Evolutionary conservation across 2,797 vertebrate genomes (phyloP).

Genomic region (Propithecus perrieri): DNA sequence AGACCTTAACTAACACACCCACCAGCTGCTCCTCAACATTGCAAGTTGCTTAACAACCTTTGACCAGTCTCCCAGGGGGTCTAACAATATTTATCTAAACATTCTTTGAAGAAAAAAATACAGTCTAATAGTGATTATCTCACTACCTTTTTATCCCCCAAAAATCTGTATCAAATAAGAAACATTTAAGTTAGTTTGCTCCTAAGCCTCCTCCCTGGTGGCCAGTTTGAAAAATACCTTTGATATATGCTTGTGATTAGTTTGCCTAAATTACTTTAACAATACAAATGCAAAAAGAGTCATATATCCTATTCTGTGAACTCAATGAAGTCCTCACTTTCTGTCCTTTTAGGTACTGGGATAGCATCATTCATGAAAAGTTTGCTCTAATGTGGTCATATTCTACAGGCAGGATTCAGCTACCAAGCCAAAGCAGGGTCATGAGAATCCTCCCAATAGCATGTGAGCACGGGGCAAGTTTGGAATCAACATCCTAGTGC

Average conservation of each 20-base stretch:
- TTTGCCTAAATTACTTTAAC: constrained; percentile 33
- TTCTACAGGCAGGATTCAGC: not conserved
- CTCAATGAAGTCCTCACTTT: not conserved
- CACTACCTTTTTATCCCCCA: not conserved
- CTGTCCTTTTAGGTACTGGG: not conserved
- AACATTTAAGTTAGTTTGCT: not conserved
- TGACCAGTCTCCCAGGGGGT: not conserved
- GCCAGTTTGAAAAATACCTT: constrained; percentile 50
- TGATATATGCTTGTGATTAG: constrained; percentile 28
- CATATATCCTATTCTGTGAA: not conserved
- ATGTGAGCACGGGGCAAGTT: not conserved
- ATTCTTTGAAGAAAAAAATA: not conserved
- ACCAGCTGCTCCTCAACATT: not conserved
- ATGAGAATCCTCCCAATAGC: not conserved
- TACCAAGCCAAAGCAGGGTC: not conserved
- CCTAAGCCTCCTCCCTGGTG: not conserved
- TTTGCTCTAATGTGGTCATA: not conserved
- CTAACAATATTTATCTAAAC: not conserved
- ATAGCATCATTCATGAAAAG: not conserved
- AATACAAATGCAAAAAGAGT: not conserved
- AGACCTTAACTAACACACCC: not conserved
- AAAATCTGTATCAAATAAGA: not conserved
- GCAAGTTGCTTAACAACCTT: not conserved
- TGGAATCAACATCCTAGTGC: not conserved
- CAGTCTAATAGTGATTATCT: not conserved